Base-by-base conservation (phyloP, 2,797 vertebrate genomes). In the Oreortyx pictus region DNA sequence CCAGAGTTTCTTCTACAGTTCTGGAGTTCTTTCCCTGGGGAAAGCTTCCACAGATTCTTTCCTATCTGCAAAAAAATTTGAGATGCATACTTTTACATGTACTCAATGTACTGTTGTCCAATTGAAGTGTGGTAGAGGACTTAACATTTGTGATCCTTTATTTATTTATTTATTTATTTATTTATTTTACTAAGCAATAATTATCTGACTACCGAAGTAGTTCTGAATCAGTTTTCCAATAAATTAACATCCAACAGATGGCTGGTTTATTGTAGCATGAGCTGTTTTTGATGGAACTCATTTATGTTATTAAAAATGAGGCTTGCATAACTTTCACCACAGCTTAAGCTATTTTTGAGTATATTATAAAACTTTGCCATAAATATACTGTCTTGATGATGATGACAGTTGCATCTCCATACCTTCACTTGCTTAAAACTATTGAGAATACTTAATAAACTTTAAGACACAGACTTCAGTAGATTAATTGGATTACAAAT, bases 11-110 rank as follows among this genome's bases (percentile, higher is more conserved):
- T 64, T 50, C 59, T 86, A 5, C 33, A 43, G 10, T 71, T 86
- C 12, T 46, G 65, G 11, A 44, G 87, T 93, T 92, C 3, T 75
- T 86, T 78, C 14, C 39, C 27, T 43, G 68, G 23, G 8, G 77
- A 70, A 94, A 94, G 11, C 59, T 89, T 89, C 31, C 37, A 35
- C 24, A 41, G 35, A 74, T 95, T 86, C 60, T 84, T 88, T 91
- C 65, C 64, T 76, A 67, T 25, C 29, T 77, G 41, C 70, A 85
- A 85, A 77, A 64, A 50, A 22, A 3, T 7, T 33, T 6, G 50
- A 16, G n/a, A 47, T 9, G 0, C 19, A 29, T 89, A 70, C 22
- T 89, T 89, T 27, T 31, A 25, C 23, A 9, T 14, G 19, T 66
- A 44, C 52, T 88, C 16, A 20, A 2, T 47, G 33, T 31, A 10